Percentiles rank a stretch among this genome's conserved stretches.
Conservation (phyloP, 1,140 invertebrate genomes). For the Temnothorax longispinosus region DNA sequence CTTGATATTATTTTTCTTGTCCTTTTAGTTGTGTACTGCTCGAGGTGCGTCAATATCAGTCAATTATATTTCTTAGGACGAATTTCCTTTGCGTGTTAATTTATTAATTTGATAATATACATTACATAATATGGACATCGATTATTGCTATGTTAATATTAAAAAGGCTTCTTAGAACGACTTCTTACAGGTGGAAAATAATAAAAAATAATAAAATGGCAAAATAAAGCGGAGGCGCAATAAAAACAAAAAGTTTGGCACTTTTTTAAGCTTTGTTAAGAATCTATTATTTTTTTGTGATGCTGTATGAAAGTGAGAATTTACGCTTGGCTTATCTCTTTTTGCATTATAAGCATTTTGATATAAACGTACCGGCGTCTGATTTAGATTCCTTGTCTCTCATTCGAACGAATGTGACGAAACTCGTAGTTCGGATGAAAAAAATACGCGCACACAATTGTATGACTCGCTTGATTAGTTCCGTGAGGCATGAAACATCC, state of each 20-base stretch:
- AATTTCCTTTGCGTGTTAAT: not conserved
- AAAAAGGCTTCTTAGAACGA: not conserved
- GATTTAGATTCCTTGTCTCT: not conserved
- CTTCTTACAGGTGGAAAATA: no score
- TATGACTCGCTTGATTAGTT: not conserved
- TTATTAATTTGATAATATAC: not conserved
- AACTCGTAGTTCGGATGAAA: not conserved
- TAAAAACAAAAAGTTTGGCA: no score
- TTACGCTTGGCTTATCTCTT: not conserved
- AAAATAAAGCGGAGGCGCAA: not conserved
- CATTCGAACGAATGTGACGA: not conserved
- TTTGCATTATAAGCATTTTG: not conserved
- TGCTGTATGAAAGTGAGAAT: not conserved
- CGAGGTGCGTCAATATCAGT: not conserved
- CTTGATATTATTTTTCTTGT: not conserved
- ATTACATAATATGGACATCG: not conserved
- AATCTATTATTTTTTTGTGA: not conserved
- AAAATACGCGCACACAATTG: not conserved
- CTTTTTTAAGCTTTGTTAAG: no score
- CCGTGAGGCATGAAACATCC: conserved; percentile 16
- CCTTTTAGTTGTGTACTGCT: not conserved
- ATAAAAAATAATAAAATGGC: no score
- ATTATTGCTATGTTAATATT: not conserved
- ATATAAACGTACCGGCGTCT: not conserved
- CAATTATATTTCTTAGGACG: not conserved